These are phyloP conservation scores for Gymnodraco acuticeps DNA, from an alignment of 2,797 vertebrate species.

Conservation along the genomic window DNA sequence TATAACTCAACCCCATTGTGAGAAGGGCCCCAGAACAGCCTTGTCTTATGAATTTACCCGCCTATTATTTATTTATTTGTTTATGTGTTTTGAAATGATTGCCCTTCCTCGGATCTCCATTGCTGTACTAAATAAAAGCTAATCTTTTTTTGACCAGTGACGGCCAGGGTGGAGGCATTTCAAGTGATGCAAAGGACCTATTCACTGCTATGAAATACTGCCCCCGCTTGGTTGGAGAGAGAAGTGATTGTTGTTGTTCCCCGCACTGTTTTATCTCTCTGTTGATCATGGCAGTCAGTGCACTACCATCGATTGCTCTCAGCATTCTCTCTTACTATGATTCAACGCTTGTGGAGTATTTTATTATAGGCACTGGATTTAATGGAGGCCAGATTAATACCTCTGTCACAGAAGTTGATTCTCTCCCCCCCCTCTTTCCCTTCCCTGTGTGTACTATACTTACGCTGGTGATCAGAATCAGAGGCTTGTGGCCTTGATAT, in stretches of 20 bases:
- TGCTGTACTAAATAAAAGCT: constrained; percentile 72
- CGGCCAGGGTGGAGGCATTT: constrained; percentile 26
- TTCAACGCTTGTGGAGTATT: constrained; percentile 74
- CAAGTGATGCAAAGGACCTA: constrained; percentile 33
- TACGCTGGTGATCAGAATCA: constrained; percentile 54
- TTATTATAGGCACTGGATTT: constrained; percentile 78
- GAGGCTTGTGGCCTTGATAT: constrained; percentile 58
- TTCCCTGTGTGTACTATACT: constrained; percentile 47
- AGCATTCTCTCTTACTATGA: constrained; percentile 76
- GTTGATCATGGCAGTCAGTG: constrained; percentile 68
- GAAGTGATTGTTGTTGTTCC: constrained; percentile 55
- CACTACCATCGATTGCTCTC: constrained; percentile 64
- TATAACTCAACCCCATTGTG: constrained; percentile 75
- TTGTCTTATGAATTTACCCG: constrained; percentile 73
- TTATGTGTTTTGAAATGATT: constrained; percentile 78
- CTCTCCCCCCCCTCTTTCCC: constrained; percentile 34
- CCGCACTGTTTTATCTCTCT: constrained; percentile 69
- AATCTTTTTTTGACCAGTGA: constrained; percentile 37
- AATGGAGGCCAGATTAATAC: constrained; percentile 82
- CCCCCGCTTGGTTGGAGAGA: constrained; percentile 79
- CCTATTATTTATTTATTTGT: constrained; percentile 78
- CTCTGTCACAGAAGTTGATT: constrained; percentile 69
- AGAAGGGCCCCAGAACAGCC: constrained; percentile 53
- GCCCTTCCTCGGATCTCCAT: constrained; percentile 56
- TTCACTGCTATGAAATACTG: constrained; percentile 74